phyloP scores from a whole-genome alignment of 2,113 vertebrate species.

The Pituophis catenifer region DNA sequence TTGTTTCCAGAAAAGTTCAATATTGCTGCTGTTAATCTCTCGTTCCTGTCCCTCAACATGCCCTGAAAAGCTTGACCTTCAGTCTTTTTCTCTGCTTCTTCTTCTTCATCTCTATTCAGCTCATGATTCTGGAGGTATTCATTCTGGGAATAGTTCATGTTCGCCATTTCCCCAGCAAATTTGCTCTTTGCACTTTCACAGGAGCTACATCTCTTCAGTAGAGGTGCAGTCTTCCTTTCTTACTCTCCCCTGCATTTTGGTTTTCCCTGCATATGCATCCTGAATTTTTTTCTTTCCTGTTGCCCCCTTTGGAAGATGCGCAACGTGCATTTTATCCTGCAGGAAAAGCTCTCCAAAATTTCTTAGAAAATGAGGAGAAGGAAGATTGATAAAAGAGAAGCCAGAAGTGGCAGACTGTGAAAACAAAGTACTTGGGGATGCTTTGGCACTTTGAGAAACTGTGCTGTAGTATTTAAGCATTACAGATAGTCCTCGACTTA shows the following conservation, averaged over 20 bases:
- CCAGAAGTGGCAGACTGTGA: background rate
- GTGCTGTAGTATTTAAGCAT: background rate
- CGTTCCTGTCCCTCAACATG: constrained; percentile 23
- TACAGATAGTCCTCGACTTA: background rate
- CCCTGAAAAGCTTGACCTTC: constrained; percentile 44
- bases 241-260: background rate
- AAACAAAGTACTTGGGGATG: background rate
- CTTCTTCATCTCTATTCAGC: constrained; percentile 21
- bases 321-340: background rate
- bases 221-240: background rate
- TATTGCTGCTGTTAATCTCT: constrained; percentile 30
- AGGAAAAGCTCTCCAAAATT: background rate
- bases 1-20: constrained; percentile 43
- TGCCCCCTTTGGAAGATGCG: background rate
- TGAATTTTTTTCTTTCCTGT: background rate
- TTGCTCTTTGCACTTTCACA: background rate
- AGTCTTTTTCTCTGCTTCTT: constrained; percentile 34
- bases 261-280: background rate
- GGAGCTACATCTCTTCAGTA: background rate
- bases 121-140: constrained; percentile 18
- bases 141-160: constrained; percentile 10
- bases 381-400: background rate
- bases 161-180: constrained; percentile 25
- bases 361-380: background rate
- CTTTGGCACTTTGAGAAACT: background rate